A percentile compares a stretch with the other conserved stretches of the same genome.
Conservation (phyloP, 2,113 vertebrate species). For the Labeo catla region DNA sequence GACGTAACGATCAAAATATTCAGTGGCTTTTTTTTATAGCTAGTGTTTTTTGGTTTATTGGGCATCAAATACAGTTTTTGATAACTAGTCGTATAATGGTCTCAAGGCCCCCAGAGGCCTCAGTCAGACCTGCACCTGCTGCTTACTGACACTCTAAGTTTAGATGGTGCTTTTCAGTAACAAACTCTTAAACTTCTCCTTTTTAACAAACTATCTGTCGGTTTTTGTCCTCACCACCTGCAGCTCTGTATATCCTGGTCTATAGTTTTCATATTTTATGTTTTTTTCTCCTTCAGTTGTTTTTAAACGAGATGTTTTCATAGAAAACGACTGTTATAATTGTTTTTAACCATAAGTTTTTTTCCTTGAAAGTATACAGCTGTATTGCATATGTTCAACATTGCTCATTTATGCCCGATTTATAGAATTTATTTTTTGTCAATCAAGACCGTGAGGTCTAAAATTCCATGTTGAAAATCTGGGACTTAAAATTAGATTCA, state of each 20-base stretch:
- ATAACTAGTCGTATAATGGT: background rate
- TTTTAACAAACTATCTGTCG: slow-evolving; percentile 42
- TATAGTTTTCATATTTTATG: background rate
- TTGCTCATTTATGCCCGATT: background rate
- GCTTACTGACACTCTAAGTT: slow-evolving; percentile 57
- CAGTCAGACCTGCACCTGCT: slow-evolving; percentile 43
- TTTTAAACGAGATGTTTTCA: slow-evolving; percentile 19
- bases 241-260: slow-evolving; percentile 28
- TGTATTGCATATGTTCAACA: background rate
- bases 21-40: background rate
- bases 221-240: slow-evolving; percentile 42
- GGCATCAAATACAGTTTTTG: background rate
- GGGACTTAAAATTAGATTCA: background rate
- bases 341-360: background rate
- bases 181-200: slow-evolving; percentile 47
- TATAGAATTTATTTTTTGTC: background rate
- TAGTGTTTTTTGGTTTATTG: background rate
- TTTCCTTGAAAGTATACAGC: slow-evolving; percentile 31
- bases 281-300: background rate
- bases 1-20: background rate
- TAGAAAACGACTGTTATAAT: background rate
- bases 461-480: background rate
- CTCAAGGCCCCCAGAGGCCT: slow-evolving; percentile 40
- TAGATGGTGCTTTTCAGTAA: slow-evolving; percentile 61
- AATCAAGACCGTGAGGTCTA: background rate